Evolutionary conservation across 2,797 vertebrate species (phyloP).

Genomic region (Moxostoma hubbsi): DNA sequence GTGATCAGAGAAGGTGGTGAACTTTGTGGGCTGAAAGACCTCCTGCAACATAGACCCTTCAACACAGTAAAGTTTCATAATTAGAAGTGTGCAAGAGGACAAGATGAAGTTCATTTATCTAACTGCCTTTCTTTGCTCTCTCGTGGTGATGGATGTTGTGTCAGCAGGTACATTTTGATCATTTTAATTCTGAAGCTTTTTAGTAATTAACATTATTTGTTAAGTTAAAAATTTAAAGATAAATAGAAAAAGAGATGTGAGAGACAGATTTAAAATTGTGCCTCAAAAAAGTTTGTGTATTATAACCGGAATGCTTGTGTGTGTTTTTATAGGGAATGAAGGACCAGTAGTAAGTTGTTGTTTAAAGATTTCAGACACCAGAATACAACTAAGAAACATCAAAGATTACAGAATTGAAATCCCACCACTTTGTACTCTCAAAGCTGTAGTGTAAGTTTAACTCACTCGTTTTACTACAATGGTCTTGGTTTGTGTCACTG

Average conservation of each 20-base stretch:
- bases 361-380: accelerated
- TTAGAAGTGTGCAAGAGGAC: background rate
- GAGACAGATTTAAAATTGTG: too few species aligned
- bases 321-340: background rate
- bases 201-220: background rate
- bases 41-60: constrained; percentile 28
- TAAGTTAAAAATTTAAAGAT: background rate
- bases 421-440: accelerated
- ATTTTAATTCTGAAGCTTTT: background rate
- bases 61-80: background rate
- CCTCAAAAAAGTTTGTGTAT: too few species aligned
- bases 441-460: constrained; percentile 35
- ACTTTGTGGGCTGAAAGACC: constrained; percentile 44
- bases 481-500: too few species aligned
- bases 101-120: constrained; percentile 29
- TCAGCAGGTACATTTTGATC: constrained; percentile 7
- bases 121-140: background rate
- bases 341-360: accelerated
- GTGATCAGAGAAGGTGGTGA: constrained; percentile 11
- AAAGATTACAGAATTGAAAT: accelerated
- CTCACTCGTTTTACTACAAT: too few species aligned
- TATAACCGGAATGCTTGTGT: background rate
- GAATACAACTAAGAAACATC: accelerated
- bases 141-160: background rate
- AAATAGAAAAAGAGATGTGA: too few species aligned